phyloP scores from a whole-genome alignment of 1,140 invertebrate species.

The Drosophila grimshawi region DNA sequence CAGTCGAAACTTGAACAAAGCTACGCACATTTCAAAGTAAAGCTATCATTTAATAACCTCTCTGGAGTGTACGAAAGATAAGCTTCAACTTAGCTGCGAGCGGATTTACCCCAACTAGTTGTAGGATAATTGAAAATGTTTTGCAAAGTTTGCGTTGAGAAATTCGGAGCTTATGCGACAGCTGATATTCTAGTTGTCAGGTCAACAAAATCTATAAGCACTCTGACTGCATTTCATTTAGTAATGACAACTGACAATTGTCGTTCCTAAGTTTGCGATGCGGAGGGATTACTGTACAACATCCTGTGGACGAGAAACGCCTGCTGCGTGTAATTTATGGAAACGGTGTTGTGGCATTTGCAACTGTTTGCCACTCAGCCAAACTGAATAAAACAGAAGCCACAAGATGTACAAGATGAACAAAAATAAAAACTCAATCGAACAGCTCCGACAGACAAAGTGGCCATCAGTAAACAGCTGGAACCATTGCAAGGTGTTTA shows the following conservation, averaged over 20 bases:
- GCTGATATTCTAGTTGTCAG: constrained; percentile 4
- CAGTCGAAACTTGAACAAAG: no score
- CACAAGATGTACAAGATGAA: neutral
- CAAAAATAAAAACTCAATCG: neutral
- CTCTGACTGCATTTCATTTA: constrained; percentile 34
- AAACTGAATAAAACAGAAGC: neutral
- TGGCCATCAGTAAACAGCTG: constrained; percentile 18
- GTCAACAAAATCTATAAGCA: constrained; percentile 33
- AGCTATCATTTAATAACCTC: neutral
- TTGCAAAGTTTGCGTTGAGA: constrained; percentile 12
- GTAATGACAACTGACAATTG: constrained; percentile 43
- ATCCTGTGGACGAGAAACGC: neutral
- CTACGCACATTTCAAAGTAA: no score
- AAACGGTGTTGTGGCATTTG: constrained; percentile 13
- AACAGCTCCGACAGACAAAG: neutral
- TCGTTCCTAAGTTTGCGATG: constrained; percentile 24
- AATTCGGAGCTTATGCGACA: constrained; percentile 6
- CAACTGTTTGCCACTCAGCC: constrained; percentile 16
- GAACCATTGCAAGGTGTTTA: constrained; percentile 11
- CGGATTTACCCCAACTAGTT: neutral
- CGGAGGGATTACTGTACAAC: constrained; percentile 3
- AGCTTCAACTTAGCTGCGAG: neutral
- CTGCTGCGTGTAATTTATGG: constrained; percentile 11
- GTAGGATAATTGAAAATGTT: constrained; percentile 13
- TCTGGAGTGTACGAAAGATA: neutral